phyloP scores from a whole-genome alignment of 37 sponge, comb jelly and placozoan species.

The Hexactinellida sp. region DNA sequence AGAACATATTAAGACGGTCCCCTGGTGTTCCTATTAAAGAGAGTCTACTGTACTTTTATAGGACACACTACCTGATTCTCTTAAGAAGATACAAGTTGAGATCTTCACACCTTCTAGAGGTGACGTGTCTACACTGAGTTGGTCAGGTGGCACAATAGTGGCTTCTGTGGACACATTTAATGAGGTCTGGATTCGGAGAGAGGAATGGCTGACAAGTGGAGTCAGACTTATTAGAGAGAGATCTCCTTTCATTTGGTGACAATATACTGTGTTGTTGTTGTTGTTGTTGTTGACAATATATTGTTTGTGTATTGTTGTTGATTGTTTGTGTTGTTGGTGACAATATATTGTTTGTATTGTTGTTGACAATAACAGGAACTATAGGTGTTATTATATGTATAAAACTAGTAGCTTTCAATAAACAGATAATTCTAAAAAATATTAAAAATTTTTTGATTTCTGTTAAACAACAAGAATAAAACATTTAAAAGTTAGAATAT shows the following conservation, averaged over 20 bases:
- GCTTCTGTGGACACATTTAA: constrained; percentile 64
- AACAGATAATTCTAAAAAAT: background rate
- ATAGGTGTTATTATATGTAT: too few species aligned
- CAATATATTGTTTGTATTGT: too few species aligned
- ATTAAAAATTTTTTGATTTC: too few species aligned
- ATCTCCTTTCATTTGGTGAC: constrained; percentile 63
- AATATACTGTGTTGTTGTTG: background rate
- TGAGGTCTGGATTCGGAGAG: constrained; percentile 73
- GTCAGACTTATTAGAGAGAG: constrained; percentile 67
- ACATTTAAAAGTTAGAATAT: background rate
- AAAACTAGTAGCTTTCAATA: too few species aligned
- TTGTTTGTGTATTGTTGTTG: too few species aligned
- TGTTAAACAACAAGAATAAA: too few species aligned
- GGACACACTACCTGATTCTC: background rate
- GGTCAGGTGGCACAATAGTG: constrained; percentile 77
- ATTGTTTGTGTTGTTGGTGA: too few species aligned
- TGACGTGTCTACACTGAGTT: constrained; percentile 50
- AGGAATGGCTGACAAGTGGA: constrained; percentile 66
- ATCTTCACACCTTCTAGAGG: constrained; percentile 7
- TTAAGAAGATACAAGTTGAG: constrained; percentile 7
- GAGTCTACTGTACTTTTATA: background rate
- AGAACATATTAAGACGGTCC: background rate
- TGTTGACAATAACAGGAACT: too few species aligned
- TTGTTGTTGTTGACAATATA: background rate
- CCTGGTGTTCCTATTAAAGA: background rate